Evolutionary conservation across 1,140 invertebrate genomes (phyloP).

Genomic region (Pemphigus obesinymphae): DNA sequence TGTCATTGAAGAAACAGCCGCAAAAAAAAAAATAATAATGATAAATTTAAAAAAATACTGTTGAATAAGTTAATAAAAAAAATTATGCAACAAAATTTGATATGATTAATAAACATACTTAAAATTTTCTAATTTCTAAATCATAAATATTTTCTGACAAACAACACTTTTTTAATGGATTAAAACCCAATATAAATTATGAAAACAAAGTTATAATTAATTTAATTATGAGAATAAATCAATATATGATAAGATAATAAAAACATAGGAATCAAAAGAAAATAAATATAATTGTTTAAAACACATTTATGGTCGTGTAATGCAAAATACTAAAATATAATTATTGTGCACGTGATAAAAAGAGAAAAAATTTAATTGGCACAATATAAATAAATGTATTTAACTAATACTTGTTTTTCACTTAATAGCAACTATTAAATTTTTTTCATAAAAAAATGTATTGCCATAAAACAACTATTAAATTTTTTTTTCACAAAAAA

Average conservation of each 20-base stretch:
- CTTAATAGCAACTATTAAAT: too few species aligned
- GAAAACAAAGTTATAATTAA: background rate
- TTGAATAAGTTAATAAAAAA: background rate
- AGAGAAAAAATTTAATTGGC: background rate
- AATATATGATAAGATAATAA: background rate
- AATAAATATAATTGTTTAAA: background rate
- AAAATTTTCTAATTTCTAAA: background rate
- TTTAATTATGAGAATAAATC: background rate
- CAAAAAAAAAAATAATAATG: too few species aligned
- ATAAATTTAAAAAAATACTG: background rate
- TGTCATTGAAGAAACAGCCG: background rate
- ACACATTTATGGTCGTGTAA: background rate
- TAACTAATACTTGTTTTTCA: too few species aligned
- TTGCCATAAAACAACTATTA: too few species aligned
- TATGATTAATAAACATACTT: background rate
- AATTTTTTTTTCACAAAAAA: background rate
- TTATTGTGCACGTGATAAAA: background rate
- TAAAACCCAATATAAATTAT: background rate
- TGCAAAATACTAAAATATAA: background rate
- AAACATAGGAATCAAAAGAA: slow-evolving; percentile 9
- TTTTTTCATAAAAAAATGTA: too few species aligned
- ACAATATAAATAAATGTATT: too few species aligned
- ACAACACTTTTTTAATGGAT: background rate
- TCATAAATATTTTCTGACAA: background rate
- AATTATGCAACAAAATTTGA: background rate